Percentiles rank a stretch among this genome's conserved stretches.
Evolutionary conservation across 2,797 vertebrate genomes (phyloP).

Genomic region (Crocodylus rhombifer): DNA sequence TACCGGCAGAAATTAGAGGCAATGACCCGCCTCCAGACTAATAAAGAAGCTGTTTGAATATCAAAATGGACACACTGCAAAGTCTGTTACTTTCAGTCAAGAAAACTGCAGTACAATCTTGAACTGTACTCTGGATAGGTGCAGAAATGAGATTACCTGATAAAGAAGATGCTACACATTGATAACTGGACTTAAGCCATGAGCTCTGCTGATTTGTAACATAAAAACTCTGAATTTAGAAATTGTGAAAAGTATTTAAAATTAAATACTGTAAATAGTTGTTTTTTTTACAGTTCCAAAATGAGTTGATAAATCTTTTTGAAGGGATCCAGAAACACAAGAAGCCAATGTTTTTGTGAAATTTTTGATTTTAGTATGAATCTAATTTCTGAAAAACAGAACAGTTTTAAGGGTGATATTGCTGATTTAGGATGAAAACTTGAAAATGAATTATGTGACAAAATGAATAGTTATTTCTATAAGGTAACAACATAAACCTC

Average conservation of each 20-base stretch:
- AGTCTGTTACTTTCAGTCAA: conserved; percentile 74
- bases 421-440: conserved; percentile 79
- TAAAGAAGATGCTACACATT: conserved; percentile 76
- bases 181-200: conserved; percentile 81
- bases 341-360: conserved; percentile 83
- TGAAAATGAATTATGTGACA: conserved; percentile 79
- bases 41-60: conserved; percentile 87
- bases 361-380: conserved; percentile 84
- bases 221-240: conserved; percentile 83
- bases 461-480: conserved; percentile 76
- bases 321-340: conserved; percentile 82
- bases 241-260: conserved; percentile 88
- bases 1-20: conserved; percentile 91
- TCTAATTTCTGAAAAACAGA: conserved; percentile 82
- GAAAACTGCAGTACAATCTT: conserved; percentile 76
- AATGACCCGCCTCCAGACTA: conserved; percentile 88
- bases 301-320: conserved; percentile 85
- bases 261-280: conserved; percentile 88
- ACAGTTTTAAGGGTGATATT: conserved; percentile 85
- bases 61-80: conserved; percentile 60
- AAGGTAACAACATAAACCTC: conserved; percentile 74
- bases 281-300: conserved; percentile 86
- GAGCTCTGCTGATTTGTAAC: conserved; percentile 83
- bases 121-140: conserved; percentile 75
- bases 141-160: conserved; percentile 68